phyloP scores from a whole-genome alignment of 1,140 invertebrate species.

The Drosophila virilis region DNA sequence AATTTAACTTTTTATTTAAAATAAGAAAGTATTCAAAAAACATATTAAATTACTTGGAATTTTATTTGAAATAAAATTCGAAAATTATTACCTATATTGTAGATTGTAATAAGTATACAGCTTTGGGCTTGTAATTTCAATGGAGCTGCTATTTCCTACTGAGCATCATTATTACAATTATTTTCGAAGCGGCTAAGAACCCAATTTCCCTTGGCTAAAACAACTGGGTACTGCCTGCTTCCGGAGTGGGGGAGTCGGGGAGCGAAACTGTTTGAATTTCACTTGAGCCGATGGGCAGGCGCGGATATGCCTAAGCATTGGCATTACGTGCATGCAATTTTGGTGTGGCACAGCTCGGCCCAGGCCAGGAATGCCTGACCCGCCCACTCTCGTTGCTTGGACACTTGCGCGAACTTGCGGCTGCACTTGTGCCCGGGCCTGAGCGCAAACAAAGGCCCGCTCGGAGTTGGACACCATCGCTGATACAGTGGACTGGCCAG shows the following conservation, averaged over 20 bases:
- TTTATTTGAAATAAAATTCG: no score
- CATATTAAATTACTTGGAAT: no score
- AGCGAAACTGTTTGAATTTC: slow-evolving; percentile 47
- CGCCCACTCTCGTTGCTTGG: slow-evolving; percentile 58
- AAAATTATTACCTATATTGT: no score
- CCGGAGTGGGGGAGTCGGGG: neutral
- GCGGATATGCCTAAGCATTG: slow-evolving; percentile 62
- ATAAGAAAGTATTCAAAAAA: no score
- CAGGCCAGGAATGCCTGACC: slow-evolving; percentile 37
- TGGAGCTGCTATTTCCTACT: slow-evolving; percentile 16
- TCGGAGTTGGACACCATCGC: slow-evolving; percentile 53
- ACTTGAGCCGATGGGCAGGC: slow-evolving; percentile 47
- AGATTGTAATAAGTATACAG: neutral
- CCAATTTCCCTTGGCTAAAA: slow-evolving; percentile 35
- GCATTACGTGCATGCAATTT: slow-evolving; percentile 64
- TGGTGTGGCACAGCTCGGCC: slow-evolving; percentile 33
- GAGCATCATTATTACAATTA: slow-evolving; percentile 65
- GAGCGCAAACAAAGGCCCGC: slow-evolving; percentile 10
- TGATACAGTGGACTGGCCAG: slow-evolving; percentile 45
- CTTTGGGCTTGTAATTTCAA: slow-evolving; percentile 42
- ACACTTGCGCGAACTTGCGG: slow-evolving; percentile 62
- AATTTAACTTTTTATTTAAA: no score
- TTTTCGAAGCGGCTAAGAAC: slow-evolving; percentile 60
- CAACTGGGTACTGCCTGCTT: slow-evolving; percentile 15
- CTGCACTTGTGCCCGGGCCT: slow-evolving; percentile 35